Evolutionary conservation across 2,797 vertebrate genomes (phyloP).

Genomic region (Ammospiza maritima): DNA sequence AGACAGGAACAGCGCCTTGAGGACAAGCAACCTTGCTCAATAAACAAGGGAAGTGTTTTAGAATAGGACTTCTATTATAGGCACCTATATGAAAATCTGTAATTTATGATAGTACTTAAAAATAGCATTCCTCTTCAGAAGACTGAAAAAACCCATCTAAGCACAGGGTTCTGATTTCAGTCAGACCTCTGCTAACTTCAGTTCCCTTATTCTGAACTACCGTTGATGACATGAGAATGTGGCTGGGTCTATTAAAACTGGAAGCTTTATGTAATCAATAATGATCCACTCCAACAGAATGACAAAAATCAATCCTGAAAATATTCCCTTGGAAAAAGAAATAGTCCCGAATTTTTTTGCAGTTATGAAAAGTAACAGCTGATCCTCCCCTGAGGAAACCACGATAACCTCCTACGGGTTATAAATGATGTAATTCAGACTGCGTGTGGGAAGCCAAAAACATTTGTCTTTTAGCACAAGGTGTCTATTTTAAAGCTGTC

Average conservation of each 20-base stretch:
- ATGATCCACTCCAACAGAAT: not conserved
- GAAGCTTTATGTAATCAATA: not conserved
- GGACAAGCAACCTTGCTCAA: not conserved
- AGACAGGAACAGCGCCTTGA: not conserved
- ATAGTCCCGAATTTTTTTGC: slow-evolving; percentile 6
- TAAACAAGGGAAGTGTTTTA: not conserved
- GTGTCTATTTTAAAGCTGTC: slow-evolving; percentile 76
- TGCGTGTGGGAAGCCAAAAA: slow-evolving; percentile 74
- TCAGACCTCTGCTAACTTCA: not conserved
- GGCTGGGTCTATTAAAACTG: not conserved
- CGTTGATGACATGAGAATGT: not conserved
- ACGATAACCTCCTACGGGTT: slow-evolving; percentile 73
- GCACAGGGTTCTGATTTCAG: not conserved
- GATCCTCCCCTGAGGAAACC: slow-evolving; percentile 76
- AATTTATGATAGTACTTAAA: not conserved
- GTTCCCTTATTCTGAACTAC: not conserved
- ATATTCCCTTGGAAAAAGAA: not conserved
- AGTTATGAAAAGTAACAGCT: slow-evolving; percentile 68
- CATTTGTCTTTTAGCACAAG: slow-evolving; percentile 75
- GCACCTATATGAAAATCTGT: not conserved
- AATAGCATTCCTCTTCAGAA: not conserved
- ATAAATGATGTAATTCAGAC: slow-evolving; percentile 73
- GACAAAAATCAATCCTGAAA: slow-evolving; percentile 35
- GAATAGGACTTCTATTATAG: not conserved
- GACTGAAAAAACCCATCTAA: not conserved